These are phyloP conservation scores for Agapornis roseicollis DNA, from an alignment of 2,113 vertebrate genomes.

Conservation along the genomic window DNA sequence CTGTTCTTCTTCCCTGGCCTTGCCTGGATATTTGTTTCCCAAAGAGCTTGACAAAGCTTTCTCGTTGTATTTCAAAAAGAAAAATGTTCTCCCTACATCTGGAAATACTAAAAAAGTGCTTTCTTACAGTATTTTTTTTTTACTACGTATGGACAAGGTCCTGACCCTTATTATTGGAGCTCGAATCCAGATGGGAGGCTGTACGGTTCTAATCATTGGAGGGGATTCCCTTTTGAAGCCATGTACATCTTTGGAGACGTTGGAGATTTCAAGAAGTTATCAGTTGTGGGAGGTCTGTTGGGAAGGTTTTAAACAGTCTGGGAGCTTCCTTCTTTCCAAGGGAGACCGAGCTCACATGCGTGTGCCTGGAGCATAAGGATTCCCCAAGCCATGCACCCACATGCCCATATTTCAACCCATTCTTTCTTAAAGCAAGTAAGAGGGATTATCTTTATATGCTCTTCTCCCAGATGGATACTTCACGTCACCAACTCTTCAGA, in stretches of 20 bases:
- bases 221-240: conserved; percentile 74
- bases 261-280: conserved; percentile 71
- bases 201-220: conserved; percentile 70
- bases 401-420: background rate
- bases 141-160: conserved; percentile 74
- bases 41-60: conserved; percentile 71
- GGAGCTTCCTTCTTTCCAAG: conserved; percentile 60
- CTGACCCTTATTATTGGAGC: conserved; percentile 75
- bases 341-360: rapidly evolving
- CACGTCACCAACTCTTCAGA: background rate
- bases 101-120: conserved; percentile 77
- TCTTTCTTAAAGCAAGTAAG: background rate
- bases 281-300: conserved; percentile 74
- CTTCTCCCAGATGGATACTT: background rate
- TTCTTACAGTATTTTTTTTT: conserved; percentile 72
- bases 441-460: background rate
- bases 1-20: conserved; percentile 26
- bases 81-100: conserved; percentile 74
- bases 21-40: conserved; percentile 50
- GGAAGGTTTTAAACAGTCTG: conserved; percentile 60
- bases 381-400: background rate
- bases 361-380: background rate
- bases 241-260: conserved; percentile 59
- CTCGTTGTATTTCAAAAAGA: conserved; percentile 78
- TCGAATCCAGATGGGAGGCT: conserved; percentile 74